Conservation (phyloP, 2,113 vertebrate species). For the Amia ocellicauda region DNA sequence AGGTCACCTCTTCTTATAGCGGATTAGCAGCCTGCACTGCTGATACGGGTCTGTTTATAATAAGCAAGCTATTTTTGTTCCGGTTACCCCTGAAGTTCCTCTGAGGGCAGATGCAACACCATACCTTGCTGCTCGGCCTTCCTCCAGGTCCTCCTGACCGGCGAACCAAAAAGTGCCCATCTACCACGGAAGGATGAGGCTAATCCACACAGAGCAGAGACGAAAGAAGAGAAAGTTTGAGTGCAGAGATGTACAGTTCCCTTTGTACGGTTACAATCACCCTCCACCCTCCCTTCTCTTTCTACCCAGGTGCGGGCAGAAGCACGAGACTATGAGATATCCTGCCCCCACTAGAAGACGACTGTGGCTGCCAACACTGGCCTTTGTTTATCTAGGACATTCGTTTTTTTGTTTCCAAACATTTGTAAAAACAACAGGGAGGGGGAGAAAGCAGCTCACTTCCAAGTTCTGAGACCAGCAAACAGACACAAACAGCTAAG, state of each 20-base stretch:
- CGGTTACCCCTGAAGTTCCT: background rate
- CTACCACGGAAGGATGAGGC: background rate
- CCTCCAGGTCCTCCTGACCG: background rate
- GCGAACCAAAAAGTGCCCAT: slow-evolving; percentile 19
- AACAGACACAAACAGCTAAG: background rate
- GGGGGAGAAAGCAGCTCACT: slow-evolving; percentile 6
- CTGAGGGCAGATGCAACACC: background rate
- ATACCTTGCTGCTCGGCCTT: background rate
- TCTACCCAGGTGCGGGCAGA: slow-evolving; percentile 17
- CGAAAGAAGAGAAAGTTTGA: too few species aligned
- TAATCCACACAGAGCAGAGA: background rate
- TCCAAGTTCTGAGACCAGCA: background rate
- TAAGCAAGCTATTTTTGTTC: too few species aligned
- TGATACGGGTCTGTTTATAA: too few species aligned
- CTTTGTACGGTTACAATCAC: background rate
- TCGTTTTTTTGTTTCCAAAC: background rate
- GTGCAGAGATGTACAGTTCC: background rate
- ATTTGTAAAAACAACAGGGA: background rate
- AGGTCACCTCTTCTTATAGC: too few species aligned
- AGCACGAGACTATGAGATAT: slow-evolving; percentile 14
- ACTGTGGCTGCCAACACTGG: background rate
- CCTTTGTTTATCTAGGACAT: slow-evolving; percentile 23
- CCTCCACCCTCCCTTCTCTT: background rate
- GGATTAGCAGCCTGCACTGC: too few species aligned
- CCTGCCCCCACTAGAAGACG: background rate